Conservation (phyloP, 2,113 vertebrate species). For the Stercorarius parasiticus region DNA sequence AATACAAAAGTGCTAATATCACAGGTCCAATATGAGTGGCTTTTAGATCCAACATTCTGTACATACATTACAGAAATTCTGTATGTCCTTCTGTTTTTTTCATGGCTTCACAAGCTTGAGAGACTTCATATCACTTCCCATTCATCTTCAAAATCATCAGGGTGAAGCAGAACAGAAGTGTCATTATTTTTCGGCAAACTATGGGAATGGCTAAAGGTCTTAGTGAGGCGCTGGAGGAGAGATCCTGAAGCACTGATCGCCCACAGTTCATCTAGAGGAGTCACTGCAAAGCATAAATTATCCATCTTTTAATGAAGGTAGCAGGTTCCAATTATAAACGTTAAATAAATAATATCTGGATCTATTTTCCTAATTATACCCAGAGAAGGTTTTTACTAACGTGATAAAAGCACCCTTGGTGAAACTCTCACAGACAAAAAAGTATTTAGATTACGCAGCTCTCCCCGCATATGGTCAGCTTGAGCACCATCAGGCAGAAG, state of each 20-base stretch:
- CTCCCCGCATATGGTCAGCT: not conserved
- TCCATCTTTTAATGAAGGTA: conserved; percentile 6
- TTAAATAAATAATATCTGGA: not conserved
- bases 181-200: conserved; percentile 64
- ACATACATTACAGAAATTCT: not conserved
- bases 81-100: not conserved
- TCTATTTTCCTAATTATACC: not conserved
- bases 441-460: not conserved
- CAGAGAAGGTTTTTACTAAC: not conserved
- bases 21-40: not conserved
- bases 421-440: not conserved
- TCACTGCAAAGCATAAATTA: conserved; percentile 77
- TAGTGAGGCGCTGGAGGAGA: conserved; percentile 90
- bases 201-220: conserved; percentile 83
- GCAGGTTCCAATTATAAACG: not conserved
- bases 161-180: conserved; percentile 55
- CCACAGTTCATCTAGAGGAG: conserved; percentile 90
- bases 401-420: not conserved
- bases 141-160: conserved; percentile 91
- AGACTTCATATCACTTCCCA: conserved; percentile 93
- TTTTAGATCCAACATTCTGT: conserved; percentile 26
- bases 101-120: not conserved
- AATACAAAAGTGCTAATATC: conserved; percentile 37
- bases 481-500: not conserved
- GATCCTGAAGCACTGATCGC: conserved; percentile 81